phyloP scores from a whole-genome alignment of 2,113 vertebrate genomes.

The Lasiurus borealis region DNA sequence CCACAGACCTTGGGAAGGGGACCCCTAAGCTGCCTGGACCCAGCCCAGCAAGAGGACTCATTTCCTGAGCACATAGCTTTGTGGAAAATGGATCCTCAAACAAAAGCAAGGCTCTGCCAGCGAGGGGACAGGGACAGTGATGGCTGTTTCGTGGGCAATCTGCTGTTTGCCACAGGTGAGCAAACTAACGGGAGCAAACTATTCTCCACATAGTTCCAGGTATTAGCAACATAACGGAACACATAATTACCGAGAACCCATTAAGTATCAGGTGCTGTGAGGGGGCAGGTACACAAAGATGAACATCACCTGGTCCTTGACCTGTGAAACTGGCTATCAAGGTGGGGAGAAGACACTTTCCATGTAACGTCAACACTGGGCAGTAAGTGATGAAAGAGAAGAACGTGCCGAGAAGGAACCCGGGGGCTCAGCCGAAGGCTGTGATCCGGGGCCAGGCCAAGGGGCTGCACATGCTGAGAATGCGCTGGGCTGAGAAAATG shows the following conservation, averaged over 20 bases:
- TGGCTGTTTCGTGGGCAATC: neutral
- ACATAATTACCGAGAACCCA: neutral
- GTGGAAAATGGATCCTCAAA: neutral
- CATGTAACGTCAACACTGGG: neutral
- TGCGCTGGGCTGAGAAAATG: neutral
- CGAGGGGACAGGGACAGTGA: neutral
- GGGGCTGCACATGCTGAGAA: neutral
- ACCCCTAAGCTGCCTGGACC: neutral
- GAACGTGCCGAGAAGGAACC: neutral
- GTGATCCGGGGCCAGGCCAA: neutral
- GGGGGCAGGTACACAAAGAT: neutral
- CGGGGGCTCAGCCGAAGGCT: neutral
- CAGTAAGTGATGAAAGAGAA: neutral
- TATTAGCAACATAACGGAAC: neutral
- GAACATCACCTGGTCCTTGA: neutral
- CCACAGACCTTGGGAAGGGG: neutral
- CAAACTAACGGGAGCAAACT: neutral
- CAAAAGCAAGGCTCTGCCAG: neutral
- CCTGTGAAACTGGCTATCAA: neutral
- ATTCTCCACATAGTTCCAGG: neutral
- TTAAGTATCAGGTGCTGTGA: neutral
- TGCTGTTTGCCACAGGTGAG: neutral
- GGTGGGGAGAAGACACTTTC: neutral
- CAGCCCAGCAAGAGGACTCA: neutral
- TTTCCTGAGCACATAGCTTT: neutral